Evolutionary conservation across 2,113 vertebrate genomes (phyloP).

Genomic region (Taurulus bubalis): DNA sequence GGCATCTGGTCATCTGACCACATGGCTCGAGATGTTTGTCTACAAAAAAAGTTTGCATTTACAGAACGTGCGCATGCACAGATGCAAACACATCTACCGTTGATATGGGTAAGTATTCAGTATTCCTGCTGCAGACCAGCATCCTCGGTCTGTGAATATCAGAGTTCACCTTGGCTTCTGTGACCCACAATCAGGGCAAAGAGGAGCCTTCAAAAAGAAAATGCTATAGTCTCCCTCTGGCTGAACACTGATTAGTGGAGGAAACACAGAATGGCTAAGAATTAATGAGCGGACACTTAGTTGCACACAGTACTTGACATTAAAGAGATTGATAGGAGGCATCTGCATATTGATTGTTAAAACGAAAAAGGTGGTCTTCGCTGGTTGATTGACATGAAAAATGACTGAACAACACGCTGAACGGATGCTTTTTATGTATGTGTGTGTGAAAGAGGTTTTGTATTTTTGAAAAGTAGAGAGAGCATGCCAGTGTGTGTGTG

Average conservation of each 20-base stretch:
- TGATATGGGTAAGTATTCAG: slow-evolving; percentile 61
- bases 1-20: slow-evolving; percentile 60
- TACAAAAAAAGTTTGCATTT: slow-evolving; percentile 45
- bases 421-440: slow-evolving; percentile 5
- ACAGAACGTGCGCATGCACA: slow-evolving; percentile 24
- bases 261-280: slow-evolving; percentile 17
- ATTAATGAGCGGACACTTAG: slow-evolving; percentile 15
- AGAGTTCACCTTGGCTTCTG: slow-evolving; percentile 72
- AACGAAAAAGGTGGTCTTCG: background rate
- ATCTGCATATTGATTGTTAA: slow-evolving; percentile 16
- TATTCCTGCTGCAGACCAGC: slow-evolving; percentile 57
- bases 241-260: slow-evolving; percentile 27
- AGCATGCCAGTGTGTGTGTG: slow-evolving; percentile 23
- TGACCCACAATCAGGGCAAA: slow-evolving; percentile 53
- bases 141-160: slow-evolving; percentile 47
- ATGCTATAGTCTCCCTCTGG: slow-evolving; percentile 10
- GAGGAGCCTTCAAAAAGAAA: slow-evolving; percentile 25
- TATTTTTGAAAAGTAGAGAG: slow-evolving; percentile 33
- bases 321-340: background rate
- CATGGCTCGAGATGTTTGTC: slow-evolving; percentile 48
- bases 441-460: slow-evolving; percentile 23
- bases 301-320: slow-evolving; percentile 9
- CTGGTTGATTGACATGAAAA: background rate
- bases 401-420: background rate
- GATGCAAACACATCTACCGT: slow-evolving; percentile 23